Conservation (phyloP, 1,140 invertebrate genomes). For the Zeugodacus cucurbitae region DNA sequence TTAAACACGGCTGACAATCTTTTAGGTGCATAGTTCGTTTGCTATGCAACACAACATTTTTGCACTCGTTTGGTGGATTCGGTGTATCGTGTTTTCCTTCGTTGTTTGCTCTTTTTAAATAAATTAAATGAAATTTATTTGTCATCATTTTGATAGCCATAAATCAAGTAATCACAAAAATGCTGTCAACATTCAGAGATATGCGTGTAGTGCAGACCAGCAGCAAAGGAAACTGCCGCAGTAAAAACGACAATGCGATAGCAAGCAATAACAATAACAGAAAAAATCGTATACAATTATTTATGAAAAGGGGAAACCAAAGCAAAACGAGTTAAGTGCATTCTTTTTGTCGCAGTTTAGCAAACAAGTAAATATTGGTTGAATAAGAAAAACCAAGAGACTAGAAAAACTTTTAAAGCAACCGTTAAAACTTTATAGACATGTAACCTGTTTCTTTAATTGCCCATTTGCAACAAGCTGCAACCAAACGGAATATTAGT, state of each 20-base stretch:
- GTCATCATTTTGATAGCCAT: constrained; percentile 63
- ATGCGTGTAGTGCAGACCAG: constrained; percentile 34
- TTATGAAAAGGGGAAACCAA: background rate
- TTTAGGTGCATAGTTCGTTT: background rate
- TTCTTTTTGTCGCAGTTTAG: background rate
- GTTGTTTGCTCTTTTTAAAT: background rate
- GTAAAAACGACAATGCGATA: constrained; percentile 41
- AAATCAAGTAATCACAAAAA: constrained; percentile 66
- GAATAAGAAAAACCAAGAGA: background rate
- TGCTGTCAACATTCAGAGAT: constrained; percentile 65
- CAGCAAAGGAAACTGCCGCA: constrained; percentile 23
- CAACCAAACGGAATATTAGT: background rate
- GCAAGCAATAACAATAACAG: constrained; percentile 40
- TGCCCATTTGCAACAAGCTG: constrained; percentile 46
- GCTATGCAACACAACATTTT: background rate
- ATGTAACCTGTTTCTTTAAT: constrained; percentile 67
- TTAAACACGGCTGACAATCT: background rate
- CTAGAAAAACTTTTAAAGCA: constrained; percentile 35
- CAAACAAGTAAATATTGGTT: background rate
- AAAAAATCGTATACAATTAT: too few species aligned
- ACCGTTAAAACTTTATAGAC: constrained; percentile 62
- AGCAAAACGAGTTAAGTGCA: background rate
- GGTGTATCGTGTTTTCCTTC: background rate
- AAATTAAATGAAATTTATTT: constrained; percentile 61
- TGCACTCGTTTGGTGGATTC: background rate